phyloP scores from a whole-genome alignment of 2,113 vertebrate genomes.

The Crocuta crocuta region DNA sequence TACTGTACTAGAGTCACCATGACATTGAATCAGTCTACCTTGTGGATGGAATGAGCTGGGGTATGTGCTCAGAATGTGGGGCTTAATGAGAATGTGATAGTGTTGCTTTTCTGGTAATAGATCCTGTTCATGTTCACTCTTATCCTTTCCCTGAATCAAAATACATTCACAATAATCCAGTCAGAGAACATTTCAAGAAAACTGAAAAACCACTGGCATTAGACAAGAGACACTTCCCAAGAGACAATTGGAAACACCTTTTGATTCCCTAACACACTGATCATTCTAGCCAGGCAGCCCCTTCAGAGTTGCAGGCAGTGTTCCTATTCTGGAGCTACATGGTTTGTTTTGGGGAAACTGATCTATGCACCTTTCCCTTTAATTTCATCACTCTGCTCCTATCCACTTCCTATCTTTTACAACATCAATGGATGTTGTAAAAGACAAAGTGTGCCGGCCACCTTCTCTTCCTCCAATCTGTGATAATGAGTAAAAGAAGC shows the following conservation, averaged over 20 bases:
- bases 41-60: conserved; percentile 59
- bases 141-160: conserved; percentile 7
- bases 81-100: neutral
- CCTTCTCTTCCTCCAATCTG: neutral
- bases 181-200: conserved; percentile 77
- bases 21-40: conserved; percentile 58
- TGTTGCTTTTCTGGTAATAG: conserved; percentile 47
- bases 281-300: neutral
- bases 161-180: conserved; percentile 37
- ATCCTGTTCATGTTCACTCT: conserved; percentile 50
- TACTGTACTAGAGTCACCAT: conserved; percentile 72
- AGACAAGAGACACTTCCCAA: conserved; percentile 48
- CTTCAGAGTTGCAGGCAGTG: conserved; percentile 34
- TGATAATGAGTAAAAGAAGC: neutral
- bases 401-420: neutral
- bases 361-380: neutral
- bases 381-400: conserved; percentile 26
- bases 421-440: neutral
- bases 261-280: conserved; percentile 35
- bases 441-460: neutral
- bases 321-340: neutral
- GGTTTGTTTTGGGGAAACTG: neutral
- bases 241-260: conserved; percentile 14
- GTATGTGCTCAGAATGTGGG: neutral
- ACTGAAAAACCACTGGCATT: conserved; percentile 29